phyloP scores from a whole-genome alignment of 2,113 vertebrate species.

The Eonycteris spelaea region DNA sequence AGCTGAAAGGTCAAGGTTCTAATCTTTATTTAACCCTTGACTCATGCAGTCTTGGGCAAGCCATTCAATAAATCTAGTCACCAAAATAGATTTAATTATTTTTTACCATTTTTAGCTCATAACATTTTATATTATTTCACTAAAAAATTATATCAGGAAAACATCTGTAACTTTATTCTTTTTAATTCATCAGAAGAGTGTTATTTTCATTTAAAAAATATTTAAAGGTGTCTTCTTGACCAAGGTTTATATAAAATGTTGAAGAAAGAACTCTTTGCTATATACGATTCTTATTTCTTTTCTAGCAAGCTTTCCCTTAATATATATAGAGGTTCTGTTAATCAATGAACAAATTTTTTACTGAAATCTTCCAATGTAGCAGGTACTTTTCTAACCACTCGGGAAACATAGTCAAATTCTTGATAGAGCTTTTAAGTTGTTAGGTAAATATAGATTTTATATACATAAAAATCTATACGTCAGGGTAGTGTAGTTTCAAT shows the following conservation, averaged over 20 bases:
- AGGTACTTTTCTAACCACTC: not conserved
- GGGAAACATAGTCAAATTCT: not conserved
- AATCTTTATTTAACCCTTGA: not conserved
- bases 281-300: not conserved
- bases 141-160: not conserved
- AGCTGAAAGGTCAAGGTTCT: not conserved
- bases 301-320: not conserved
- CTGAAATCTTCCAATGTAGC: not conserved
- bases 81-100: not conserved
- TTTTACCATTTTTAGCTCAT: not conserved
- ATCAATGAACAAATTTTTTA: not conserved
- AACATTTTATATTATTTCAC: not conserved
- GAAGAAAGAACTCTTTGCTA: not conserved
- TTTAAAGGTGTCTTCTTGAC: not conserved
- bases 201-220: not conserved
- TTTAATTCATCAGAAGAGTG: not conserved
- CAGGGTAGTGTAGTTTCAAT: not conserved
- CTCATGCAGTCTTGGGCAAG: not conserved
- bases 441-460: not conserved
- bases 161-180: not conserved
- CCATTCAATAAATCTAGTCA: not conserved
- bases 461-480: not conserved
- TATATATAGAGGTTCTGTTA: not conserved
- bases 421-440: not conserved
- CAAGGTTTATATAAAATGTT: not conserved